phyloP scores from a whole-genome alignment of 2,113 vertebrate species.

The Labeo rohita region DNA sequence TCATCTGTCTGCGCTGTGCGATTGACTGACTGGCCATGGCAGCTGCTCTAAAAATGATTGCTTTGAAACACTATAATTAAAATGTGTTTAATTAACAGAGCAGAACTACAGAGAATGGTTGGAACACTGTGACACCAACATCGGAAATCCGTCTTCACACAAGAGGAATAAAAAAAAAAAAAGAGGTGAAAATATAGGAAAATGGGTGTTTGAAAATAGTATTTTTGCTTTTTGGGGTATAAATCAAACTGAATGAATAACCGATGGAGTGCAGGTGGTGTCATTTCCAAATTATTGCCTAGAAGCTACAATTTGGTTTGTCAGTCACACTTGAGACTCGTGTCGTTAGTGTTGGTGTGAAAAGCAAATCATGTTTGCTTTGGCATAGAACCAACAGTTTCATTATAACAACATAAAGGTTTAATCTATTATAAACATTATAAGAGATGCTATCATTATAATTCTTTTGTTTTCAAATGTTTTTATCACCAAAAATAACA shows the following conservation, averaged over 20 bases:
- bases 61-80: background rate
- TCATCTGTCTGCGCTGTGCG: background rate
- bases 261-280: background rate
- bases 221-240: background rate
- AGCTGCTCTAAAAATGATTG: constrained; percentile 20
- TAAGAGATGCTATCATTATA: background rate
- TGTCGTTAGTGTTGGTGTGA: background rate
- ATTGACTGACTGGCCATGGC: constrained; percentile 44
- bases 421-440: no score
- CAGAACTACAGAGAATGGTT: background rate
- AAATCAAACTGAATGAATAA: background rate
- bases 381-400: background rate
- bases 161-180: background rate
- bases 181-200: background rate
- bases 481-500: background rate
- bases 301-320: constrained; percentile 6
- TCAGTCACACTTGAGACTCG: background rate
- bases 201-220: background rate
- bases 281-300: background rate
- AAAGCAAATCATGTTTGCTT: background rate
- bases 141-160: background rate
- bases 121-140: background rate
- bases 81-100: constrained; percentile 28
- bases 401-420: background rate
- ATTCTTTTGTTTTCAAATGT: background rate